Conservation (phyloP, 2,113 vertebrate species). For the Thomomys bottae region DNA sequence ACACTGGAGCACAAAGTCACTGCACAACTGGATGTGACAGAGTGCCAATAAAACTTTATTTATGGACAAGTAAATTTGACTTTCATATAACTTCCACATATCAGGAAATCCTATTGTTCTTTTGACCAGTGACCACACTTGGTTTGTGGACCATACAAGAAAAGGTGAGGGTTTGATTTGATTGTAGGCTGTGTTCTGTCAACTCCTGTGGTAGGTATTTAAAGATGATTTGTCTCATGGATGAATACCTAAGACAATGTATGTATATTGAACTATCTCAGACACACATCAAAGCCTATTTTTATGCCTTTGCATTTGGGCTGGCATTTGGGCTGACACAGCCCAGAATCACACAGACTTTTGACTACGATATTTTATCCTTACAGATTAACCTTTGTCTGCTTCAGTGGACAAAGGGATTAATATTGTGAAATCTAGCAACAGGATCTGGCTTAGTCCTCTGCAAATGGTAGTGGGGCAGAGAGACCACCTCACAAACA, state of each 20-base stretch:
- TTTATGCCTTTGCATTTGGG: not conserved
- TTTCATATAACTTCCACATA: not conserved
- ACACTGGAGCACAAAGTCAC: not conserved
- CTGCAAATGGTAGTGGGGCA: not conserved
- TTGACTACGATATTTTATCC: not conserved
- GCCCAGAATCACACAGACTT: not conserved
- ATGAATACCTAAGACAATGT: not conserved
- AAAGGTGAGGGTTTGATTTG: not conserved
- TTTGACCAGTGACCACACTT: constrained; percentile 9
- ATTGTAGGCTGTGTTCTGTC: not conserved
- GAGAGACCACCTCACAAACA: not conserved
- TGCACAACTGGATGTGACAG: too few species aligned
- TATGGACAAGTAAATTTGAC: not conserved
- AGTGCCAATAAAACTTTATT: constrained; percentile 27
- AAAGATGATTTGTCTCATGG: not conserved
- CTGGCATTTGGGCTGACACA: accelerated
- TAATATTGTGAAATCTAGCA: not conserved
- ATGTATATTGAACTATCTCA: not conserved
- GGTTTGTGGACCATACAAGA: not conserved
- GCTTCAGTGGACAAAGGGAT: not conserved
- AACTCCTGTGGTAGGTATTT: not conserved
- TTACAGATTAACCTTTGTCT: not conserved
- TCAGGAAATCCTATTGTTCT: not conserved
- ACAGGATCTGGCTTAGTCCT: not conserved
- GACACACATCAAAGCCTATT: not conserved